Base-by-base conservation (phyloP, 2,797 vertebrate genomes). In the Halcyon leucocephala region DNA sequence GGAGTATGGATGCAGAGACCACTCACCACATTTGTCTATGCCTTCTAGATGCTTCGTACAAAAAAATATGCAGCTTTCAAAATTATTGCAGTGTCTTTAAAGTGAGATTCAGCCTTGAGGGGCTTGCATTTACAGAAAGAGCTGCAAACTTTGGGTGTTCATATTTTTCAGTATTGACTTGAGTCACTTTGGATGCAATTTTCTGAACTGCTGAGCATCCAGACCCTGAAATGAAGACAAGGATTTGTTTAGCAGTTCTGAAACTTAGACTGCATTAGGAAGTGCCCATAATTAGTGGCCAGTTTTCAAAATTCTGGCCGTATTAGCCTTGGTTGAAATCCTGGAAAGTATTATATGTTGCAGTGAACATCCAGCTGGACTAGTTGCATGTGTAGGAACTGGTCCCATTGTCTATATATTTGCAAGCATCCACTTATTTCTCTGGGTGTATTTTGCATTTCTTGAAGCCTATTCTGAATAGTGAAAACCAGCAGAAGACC, bases 401-500 rank as follows among this genome's bases (percentile, higher is more conserved):
- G 24, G 82, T 93, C 77, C 31, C 7, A 33, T 70, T 72, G 35
- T 72, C 51, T 95, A 14, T 70, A 6, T 78, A 69, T 88, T 92
- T 90, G 79, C 79, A 90, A 79, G 18, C 60, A 90, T 86, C 39
- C 19, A 8, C 49, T 29, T 81, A 15, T 78, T 93, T 84, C 46
- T 93, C 83, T 77, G 90, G 25, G 16, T 83, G 42, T 81, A 66
- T 86, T 89, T 94, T 86, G 35, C 66, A 58, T 91, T 93, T 93
- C 87, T 91, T 86, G 77, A 93, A 94, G 39, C 69, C 70, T 84
- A 22, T 90, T 93, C 62, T 82, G 77, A 92, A 96, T 55, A 94
- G 70, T 71, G 60, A 95, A 96, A 96, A 90, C 94, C 93, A 95
- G 91, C 93, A 93, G 73, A 94, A 89, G 1, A 16, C 31, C 62